phyloP scores from a whole-genome alignment of 2,113 vertebrate species.

The Malaclemys terrapin region DNA sequence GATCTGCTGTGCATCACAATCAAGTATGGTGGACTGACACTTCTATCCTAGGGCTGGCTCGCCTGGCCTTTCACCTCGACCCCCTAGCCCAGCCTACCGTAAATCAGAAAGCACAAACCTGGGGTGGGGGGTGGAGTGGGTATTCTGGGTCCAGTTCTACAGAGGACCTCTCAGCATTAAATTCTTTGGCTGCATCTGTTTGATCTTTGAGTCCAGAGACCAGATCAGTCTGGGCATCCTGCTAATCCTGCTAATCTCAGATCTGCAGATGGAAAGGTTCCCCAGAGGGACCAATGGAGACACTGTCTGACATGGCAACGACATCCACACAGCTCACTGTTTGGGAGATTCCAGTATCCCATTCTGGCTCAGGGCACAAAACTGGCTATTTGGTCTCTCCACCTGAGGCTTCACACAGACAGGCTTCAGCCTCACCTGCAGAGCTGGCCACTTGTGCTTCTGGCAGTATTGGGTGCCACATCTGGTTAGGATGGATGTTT shows the following conservation, averaged over 20 bases:
- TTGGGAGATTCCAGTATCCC: background rate
- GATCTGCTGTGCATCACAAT: background rate
- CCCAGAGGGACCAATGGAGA: background rate
- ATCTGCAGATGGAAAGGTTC: background rate
- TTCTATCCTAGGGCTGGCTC: background rate
- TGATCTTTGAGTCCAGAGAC: background rate
- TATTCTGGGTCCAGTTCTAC: background rate
- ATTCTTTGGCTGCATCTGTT: background rate
- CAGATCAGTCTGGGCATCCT: background rate
- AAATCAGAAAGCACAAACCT: background rate
- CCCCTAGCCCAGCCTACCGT: background rate
- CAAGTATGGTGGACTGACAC: no score
- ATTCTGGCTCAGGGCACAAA: background rate
- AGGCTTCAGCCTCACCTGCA: background rate
- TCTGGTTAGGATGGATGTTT: rapidly evolving
- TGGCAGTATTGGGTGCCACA: rapidly evolving
- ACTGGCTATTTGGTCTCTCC: background rate
- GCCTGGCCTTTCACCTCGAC: background rate
- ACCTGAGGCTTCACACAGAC: background rate
- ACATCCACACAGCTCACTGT: background rate
- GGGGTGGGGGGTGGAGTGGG: background rate
- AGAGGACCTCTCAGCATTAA: background rate
- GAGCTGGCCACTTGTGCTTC: background rate
- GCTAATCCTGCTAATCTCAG: background rate
- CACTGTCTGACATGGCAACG: background rate